Base-by-base conservation (phyloP, 2,888 invertebrate species). In the Zelleria hepariella region DNA sequence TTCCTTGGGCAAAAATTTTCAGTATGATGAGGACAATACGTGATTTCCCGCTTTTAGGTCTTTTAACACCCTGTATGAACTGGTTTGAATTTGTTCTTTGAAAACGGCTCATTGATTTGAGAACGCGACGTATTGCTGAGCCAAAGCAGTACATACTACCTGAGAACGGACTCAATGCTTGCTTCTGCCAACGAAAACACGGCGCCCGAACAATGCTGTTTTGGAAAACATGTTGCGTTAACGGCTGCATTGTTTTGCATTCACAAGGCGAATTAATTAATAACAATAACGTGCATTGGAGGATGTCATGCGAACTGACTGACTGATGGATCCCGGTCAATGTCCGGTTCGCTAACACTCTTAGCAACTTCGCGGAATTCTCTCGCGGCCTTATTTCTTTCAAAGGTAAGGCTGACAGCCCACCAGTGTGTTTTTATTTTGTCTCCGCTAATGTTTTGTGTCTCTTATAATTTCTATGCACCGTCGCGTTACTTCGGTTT, bases 231-330 rank as follows among this genome's bases (percentile, higher is more conserved):
- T 68, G 67, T 67, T 64, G 66, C 65, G 69, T 68, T 67, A 75
- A 78, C 78, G 75, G 62, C 61, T 10, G 69, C 67, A 80, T 84
- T 86, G 85, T 85, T 82, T 66, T 74, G 72, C 65, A 65, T 66
- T 64, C 64, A 65, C 63, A 63, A 65, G 66, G 70, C 69, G 68
- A 66, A 68, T 60, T 66, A 72, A 42, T 42, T 74, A 74, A 75
- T 74, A 82, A 82, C 78, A 80, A 49, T 51, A 51, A 54, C 26
- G 18, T 10, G 7, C 26, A 26, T 26, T 26, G 27, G 26, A 26
- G 25, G 54, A 54, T 54, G 54, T 54, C 25, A 54, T 26, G 6
- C 18, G 26, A 54, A 71, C 67, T 68, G 68, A 65, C 18, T n/a
- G 26, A 71, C 67, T 68, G 68, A 65, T 72, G 75, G 75, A 77